These are phyloP conservation scores for Ophthalmolycus amberensis DNA, from an alignment of 2,113 vertebrate genomes.

Conservation along the genomic window DNA sequence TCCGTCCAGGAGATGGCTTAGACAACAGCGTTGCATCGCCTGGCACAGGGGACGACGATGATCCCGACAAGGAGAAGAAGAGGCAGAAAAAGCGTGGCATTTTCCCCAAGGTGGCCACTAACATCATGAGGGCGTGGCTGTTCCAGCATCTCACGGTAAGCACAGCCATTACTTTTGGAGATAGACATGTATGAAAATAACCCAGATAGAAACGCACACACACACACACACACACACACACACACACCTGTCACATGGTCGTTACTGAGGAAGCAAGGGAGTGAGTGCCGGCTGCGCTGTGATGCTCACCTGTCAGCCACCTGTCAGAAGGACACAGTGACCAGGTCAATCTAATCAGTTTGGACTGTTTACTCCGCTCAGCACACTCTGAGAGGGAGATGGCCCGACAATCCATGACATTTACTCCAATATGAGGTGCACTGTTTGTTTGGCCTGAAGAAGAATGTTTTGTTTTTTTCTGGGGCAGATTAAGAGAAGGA, in stretches of 20 bases:
- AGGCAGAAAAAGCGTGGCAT: constrained; percentile 99
- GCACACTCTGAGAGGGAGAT: constrained; percentile 47
- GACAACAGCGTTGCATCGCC: constrained; percentile 99
- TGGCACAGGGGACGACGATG: constrained; percentile 98
- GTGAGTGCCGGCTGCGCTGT: constrained; percentile 38
- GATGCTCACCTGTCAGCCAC: constrained; percentile 74
- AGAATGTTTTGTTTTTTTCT: constrained; percentile 17
- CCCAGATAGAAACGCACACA: constrained; percentile 5
- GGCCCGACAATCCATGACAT: constrained; percentile 36
- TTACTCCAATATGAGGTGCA: constrained; percentile 37
- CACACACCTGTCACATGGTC: constrained; percentile 61
- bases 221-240: constrained; percentile 31
- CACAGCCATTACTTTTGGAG: constrained; percentile 31
- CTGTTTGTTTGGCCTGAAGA: constrained; percentile 40
- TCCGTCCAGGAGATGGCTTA: constrained; percentile 94
- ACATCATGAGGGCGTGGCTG: constrained; percentile 99
- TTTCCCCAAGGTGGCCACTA: constrained; percentile 99
- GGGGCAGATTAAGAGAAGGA: constrained; percentile 6
- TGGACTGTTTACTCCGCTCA: constrained; percentile 74
- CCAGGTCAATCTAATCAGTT: constrained; percentile 77
- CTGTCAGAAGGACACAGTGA: constrained; percentile 72
- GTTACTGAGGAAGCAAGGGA: constrained; percentile 40
- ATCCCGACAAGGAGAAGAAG: constrained; percentile 99
- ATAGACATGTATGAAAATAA: constrained; percentile 1
- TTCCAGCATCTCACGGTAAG: constrained; percentile 99